Conservation (phyloP, 2,113 vertebrate species). For the Neodon shergylaensis region DNA sequence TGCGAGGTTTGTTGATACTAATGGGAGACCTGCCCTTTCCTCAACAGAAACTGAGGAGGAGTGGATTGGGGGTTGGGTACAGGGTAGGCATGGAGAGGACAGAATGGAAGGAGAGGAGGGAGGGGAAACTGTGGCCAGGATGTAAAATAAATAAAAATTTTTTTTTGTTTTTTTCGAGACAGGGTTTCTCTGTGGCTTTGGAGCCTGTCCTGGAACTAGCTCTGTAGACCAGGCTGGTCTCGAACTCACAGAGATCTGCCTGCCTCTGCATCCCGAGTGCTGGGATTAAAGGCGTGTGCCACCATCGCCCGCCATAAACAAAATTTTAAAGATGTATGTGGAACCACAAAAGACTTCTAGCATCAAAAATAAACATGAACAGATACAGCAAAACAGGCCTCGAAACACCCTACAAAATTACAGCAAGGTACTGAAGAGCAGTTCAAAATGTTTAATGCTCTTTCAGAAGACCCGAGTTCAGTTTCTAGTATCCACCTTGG, state of each 20-base stretch:
- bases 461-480: background rate
- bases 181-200: too few relatives aligned
- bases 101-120: background rate
- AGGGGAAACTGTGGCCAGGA: background rate
- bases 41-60: background rate
- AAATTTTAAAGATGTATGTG: background rate
- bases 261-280: too few relatives aligned
- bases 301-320: too few relatives aligned
- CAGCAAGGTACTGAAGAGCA: background rate
- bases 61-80: background rate
- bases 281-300: too few relatives aligned
- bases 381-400: background rate
- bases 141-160: too few relatives aligned
- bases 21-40: background rate
- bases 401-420: background rate
- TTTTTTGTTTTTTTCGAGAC: too few relatives aligned
- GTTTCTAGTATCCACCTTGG: too few relatives aligned
- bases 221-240: too few relatives aligned
- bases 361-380: background rate
- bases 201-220: too few relatives aligned
- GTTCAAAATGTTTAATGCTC: background rate
- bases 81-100: background rate
- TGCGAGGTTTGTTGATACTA: background rate
- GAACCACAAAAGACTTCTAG: background rate
- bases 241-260: too few relatives aligned